These are phyloP conservation scores for Spicauda simplicius DNA, from an alignment of 2,888 invertebrate genomes.

Conservation along the genomic window DNA sequence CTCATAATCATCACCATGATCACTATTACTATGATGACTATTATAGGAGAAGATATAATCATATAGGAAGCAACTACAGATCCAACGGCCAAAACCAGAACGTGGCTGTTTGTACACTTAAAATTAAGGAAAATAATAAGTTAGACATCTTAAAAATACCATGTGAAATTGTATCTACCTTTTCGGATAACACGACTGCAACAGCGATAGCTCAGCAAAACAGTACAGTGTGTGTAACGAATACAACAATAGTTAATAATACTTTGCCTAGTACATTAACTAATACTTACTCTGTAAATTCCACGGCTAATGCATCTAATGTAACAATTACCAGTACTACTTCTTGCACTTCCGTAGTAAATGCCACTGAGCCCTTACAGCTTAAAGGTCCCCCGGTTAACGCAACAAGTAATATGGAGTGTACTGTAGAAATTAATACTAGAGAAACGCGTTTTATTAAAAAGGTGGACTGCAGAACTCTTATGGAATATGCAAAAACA, in stretches of 20 bases:
- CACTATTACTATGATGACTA: slow-evolving; percentile 71
- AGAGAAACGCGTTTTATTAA: slow-evolving; percentile 55
- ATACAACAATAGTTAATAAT: slow-evolving; percentile 54
- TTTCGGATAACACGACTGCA: slow-evolving; percentile 52
- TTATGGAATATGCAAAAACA: slow-evolving; percentile 66
- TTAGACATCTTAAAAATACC: slow-evolving; percentile 66
- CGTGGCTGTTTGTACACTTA: slow-evolving; percentile 64
- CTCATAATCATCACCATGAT: slow-evolving; percentile 62
- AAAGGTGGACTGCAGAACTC: slow-evolving; percentile 61
- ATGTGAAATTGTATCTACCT: slow-evolving; percentile 78
- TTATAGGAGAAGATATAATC: slow-evolving; percentile 63
- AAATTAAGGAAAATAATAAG: slow-evolving; percentile 62
- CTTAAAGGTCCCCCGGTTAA: slow-evolving; percentile 61
- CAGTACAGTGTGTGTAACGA: slow-evolving; percentile 57
- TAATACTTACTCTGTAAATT: slow-evolving; percentile 2
- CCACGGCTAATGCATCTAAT: slow-evolving; percentile 5
- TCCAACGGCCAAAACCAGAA: slow-evolving; percentile 50
- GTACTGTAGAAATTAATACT: slow-evolving; percentile 66
- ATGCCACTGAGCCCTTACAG: slow-evolving; percentile 59
- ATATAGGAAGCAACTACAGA: slow-evolving; percentile 39
- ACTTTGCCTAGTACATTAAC: slow-evolving; percentile 20
- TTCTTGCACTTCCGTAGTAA: slow-evolving; percentile 8
- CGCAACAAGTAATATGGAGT: slow-evolving; percentile 55
- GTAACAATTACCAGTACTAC: slow-evolving; percentile 11
- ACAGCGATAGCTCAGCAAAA: slow-evolving; percentile 17